Conservation (phyloP, 1,140 invertebrate species). For the Lepidurus packardi region DNA sequence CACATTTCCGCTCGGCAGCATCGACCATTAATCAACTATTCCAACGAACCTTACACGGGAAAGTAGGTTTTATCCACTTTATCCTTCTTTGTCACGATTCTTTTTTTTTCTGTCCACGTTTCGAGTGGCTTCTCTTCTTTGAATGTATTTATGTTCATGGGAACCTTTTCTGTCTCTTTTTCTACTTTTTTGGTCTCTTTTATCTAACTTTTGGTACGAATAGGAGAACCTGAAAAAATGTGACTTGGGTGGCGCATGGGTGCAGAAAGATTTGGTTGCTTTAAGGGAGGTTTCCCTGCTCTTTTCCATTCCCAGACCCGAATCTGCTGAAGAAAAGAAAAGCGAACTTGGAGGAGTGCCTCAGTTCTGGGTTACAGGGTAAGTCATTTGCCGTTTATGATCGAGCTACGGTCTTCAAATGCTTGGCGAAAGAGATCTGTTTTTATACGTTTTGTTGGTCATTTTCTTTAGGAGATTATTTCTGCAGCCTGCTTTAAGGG, state of each 20-base stretch:
- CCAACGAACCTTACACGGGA: constrained; percentile 4
- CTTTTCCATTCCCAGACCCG: not conserved
- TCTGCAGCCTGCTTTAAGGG: not conserved
- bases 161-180: not conserved
- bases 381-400: not conserved
- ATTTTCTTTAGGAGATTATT: constrained; percentile 9
- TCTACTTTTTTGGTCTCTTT: not conserved
- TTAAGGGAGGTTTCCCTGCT: constrained; percentile 1
- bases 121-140: not conserved
- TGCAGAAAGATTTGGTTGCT: constrained; percentile 19
- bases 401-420: not conserved
- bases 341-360: not conserved
- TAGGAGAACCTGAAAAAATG: constrained; percentile 4
- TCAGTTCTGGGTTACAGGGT: constrained; percentile 9
- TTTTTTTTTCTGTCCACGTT: not conserved
- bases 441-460: not conserved
- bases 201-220: not conserved
- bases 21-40: not conserved
- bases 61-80: not conserved
- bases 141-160: not conserved
- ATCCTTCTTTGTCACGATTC: not conserved
- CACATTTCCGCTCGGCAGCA: not conserved
- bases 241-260: constrained; percentile 6
- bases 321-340: not conserved
- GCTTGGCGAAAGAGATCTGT: not conserved